Evolutionary conservation across 1,140 invertebrate genomes (phyloP), one percentile per base, ranked within the genome.

Genomic region (Pantala flavescens): DNA sequence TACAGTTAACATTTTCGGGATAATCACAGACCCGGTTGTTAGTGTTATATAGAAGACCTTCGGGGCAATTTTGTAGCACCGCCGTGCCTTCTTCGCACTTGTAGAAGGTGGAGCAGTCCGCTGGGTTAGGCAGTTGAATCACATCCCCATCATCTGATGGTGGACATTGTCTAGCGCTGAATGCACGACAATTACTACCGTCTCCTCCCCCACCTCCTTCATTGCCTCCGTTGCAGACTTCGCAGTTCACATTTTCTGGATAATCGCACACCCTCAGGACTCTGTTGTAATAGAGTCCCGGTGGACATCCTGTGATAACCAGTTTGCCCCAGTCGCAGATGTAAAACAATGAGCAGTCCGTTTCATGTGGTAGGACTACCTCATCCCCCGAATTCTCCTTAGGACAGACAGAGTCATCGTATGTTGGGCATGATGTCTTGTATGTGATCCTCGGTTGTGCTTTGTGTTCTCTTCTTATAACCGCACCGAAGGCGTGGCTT

Each of bases 261-360:
- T 74, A 78, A 75, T 82, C 80, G 73, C 83, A 85, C 0, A 78
- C 76, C 73, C 78, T 74, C 12, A 78, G 71, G 10, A 24, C 71
- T 14, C 79, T 77, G 72, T 84, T 82, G 74, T 82, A 85, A 49
- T 82, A 79, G 14, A 84, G 77, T 24, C 79, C 80, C 0, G 75
- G n/a, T 7, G 79, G 78, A 77, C 84, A 85, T 12, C 74, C 11
- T 36, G 77, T 77, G 0, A 78, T 55, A 28, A 80, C 73, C 10
- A 74, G 75, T 24, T n/a, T 55, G 0, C 82, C 82, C 23, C 81
- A 76, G 14, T 79, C 77, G 75, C 83, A 84, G 10, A 78, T 77
- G 74, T 81, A 82, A 74, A 80, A 82, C 14, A 63, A 71, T 42
- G 23, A 63, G 63, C 81, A 82, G 14, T 77, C 73, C 14, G 70